Percentiles rank a stretch among this genome's conserved stretches.
Evolutionary conservation across 2,888 invertebrate genomes (phyloP).

Genomic region (Chirona hameri): DNA sequence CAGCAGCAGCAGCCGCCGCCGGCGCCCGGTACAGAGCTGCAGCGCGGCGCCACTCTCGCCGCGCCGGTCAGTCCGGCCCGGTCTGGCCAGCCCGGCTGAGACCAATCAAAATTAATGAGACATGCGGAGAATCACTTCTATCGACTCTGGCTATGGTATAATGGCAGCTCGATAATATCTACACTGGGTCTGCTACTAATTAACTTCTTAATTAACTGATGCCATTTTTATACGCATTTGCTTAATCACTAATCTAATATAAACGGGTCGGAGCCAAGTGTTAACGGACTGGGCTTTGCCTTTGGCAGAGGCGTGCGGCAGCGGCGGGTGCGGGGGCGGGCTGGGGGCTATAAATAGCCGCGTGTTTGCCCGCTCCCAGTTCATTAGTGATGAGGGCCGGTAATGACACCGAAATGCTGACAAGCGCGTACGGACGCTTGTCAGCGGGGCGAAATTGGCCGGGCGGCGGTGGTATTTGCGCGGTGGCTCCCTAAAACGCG

Average conservation of each 20-base stretch:
- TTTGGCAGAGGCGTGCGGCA: neutral
- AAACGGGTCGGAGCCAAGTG: neutral
- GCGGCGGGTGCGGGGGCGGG: neutral
- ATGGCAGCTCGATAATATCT: constrained; percentile 23
- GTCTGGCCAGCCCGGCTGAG: no score
- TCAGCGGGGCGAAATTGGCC: neutral
- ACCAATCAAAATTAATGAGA: constrained; percentile 26
- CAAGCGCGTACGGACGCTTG: neutral
- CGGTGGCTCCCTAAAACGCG: neutral
- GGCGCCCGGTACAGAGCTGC: no score
- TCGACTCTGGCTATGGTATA: neutral
- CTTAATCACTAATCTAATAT: constrained; percentile 7
- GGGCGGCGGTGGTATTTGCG: neutral
- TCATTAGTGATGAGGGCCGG: neutral
- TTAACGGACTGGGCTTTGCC: neutral
- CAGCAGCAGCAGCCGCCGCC: no score
- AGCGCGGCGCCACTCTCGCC: no score
- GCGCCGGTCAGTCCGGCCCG: no score
- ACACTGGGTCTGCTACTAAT: neutral
- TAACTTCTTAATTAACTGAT: constrained; percentile 28
- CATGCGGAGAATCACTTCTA: constrained; percentile 1
- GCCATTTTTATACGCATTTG: constrained; percentile 12
- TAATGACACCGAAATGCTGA: neutral
- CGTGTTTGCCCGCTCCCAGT: neutral
- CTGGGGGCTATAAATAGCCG: neutral